Conservation (phyloP, 2,888 invertebrate genomes). For the Brachynemurus nebulosus region DNA sequence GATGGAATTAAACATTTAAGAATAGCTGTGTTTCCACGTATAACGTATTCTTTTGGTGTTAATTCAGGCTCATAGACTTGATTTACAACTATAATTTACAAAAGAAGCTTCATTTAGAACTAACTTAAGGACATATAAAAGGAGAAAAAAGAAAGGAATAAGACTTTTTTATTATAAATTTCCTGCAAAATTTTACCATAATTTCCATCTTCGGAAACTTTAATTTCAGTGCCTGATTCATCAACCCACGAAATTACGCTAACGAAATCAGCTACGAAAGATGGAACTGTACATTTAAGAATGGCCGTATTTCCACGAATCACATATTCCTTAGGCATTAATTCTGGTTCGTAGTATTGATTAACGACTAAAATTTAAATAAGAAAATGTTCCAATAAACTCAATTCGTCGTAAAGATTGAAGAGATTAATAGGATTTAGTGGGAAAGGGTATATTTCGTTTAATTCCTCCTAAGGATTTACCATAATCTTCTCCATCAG, state of each 20-base stretch:
- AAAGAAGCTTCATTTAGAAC: too few relatives aligned
- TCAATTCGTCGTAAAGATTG: too few relatives aligned
- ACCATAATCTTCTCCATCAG: slow-evolving; percentile 34
- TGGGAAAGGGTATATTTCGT: slow-evolving; percentile 12
- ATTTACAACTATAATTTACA: slow-evolving; percentile 63
- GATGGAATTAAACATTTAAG: slow-evolving; percentile 61
- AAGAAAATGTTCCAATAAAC: too few relatives aligned
- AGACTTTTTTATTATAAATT: too few relatives aligned
- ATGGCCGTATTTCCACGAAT: slow-evolving; percentile 80
- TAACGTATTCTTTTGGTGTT: slow-evolving; percentile 48
- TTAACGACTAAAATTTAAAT: slow-evolving; percentile 58
- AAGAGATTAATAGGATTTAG: too few relatives aligned
- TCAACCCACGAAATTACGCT: slow-evolving; percentile 64
- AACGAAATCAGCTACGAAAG: slow-evolving; percentile 83
- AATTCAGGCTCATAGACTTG: slow-evolving; percentile 60
- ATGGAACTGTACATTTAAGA: slow-evolving; percentile 78
- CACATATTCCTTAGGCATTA: slow-evolving; percentile 62
- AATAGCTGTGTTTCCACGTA: slow-evolving; percentile 56
- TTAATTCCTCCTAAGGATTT: slow-evolving; percentile 21
- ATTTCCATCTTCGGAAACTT: slow-evolving; percentile 41
- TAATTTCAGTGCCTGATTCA: slow-evolving; percentile 42
- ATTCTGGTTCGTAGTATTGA: slow-evolving; percentile 80
- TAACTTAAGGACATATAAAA: too few relatives aligned
- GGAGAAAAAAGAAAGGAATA: too few relatives aligned
- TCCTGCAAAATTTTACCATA: slow-evolving; percentile 37